Base-by-base conservation (phyloP, 2,888 invertebrate genomes). In the Ophonus ardosiacus region DNA sequence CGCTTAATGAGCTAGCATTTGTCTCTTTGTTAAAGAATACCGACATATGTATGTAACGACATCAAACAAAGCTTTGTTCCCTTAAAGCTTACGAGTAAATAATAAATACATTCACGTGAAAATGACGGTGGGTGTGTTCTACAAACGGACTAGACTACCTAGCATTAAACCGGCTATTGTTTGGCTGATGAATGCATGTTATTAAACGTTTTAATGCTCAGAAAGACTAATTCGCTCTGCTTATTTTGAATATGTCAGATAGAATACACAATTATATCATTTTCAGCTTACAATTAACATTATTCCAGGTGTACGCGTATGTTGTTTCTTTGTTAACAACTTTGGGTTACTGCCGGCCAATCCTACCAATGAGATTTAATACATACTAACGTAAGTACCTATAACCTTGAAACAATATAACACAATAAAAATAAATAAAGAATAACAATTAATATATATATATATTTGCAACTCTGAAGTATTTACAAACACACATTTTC, bases 151-250 rank as follows among this genome's bases (percentile, higher is more conserved):
- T 68, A 68, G 63, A 63, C 63, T 21, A 63, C 24, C 13, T 38
- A 68, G 31, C 31, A 15, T 31, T 68, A 68, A 68, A 68, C 38
- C 68, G 15, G 68, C 68, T 31, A 68, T 68, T 68, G 68, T 68
- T 38, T 38, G 68, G 38, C 68, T 24, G 68, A 68, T 40, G 68
- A 68, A 68, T 68, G 68, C 68, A 68, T 68, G 68, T 68, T 68
- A 68, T 68, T 68, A 68, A 68, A 13, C 68, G 68, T 68, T 68
- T 68, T 68, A 38, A 31, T 15, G 68, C 38, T 38, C 68, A 68
- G 68, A 68, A 63, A 68, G 68, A 68, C 68, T 68, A 31, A 68
- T 68, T 68, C 68, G 68, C 31, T 68, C 24, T 31, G 68, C 38
- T 38, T 68, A 68, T 68, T 68, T 68, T 5, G 7, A 68, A 31